Conservation (phyloP, 2,888 invertebrate genomes). For the Acleris sparsana region DNA sequence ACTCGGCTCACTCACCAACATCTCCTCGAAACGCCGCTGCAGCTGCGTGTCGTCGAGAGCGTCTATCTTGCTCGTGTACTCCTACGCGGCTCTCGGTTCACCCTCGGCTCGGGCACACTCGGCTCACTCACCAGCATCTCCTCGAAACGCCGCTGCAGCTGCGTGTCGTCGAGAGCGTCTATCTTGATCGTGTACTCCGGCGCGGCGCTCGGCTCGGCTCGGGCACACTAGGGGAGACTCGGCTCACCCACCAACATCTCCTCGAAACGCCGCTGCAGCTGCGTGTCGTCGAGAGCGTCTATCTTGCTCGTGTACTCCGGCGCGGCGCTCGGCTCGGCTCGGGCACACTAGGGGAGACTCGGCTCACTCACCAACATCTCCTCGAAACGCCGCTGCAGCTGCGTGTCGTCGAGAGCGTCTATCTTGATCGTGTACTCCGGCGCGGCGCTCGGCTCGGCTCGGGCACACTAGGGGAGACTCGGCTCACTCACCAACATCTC, state of each 20-base stretch:
- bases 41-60: conserved; percentile 87
- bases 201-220: background rate
- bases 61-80: conserved; percentile 84
- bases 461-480: background rate
- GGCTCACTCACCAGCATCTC: conserved; percentile 81
- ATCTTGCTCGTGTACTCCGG: conserved; percentile 83
- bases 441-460: background rate
- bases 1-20: conserved; percentile 85
- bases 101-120: conserved; percentile 79
- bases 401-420: conserved; percentile 85
- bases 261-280: conserved; percentile 89
- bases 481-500: conserved; percentile 87
- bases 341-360: conserved; percentile 59
- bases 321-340: conserved; percentile 84
- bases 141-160: conserved; percentile 53
- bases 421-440: conserved; percentile 81
- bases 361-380: conserved; percentile 80
- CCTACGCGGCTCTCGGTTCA: conserved; percentile 81
- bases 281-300: conserved; percentile 86
- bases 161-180: conserved; percentile 85
- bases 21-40: conserved; percentile 89
- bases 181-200: conserved; percentile 81
- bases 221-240: background rate
- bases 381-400: conserved; percentile 53
- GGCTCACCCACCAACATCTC: conserved; percentile 88